phyloP scores from a whole-genome alignment of 2,113 vertebrate species.

The Gnathonemus echidnorhynchus region DNA sequence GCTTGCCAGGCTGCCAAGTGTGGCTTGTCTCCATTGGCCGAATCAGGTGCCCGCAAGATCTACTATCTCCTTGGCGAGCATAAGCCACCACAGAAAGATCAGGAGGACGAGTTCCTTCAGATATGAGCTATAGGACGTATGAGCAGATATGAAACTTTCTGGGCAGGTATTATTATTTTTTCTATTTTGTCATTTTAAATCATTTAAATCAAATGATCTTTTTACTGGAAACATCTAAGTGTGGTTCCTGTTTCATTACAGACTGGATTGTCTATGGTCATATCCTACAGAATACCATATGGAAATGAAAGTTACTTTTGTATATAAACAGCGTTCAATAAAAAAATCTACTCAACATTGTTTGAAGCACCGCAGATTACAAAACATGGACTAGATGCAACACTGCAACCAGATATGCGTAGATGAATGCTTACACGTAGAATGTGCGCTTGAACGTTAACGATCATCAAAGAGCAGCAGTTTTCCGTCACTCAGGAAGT shows the following conservation, averaged over 20 bases:
- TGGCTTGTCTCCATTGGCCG: neutral
- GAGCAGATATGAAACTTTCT: neutral
- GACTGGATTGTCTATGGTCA: neutral
- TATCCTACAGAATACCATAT: neutral
- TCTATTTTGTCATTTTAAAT: neutral
- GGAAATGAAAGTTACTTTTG: neutral
- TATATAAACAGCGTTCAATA: neutral
- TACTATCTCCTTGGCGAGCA: conserved; percentile 29
- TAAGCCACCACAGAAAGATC: conserved; percentile 13
- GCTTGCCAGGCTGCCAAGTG: conserved; percentile 35
- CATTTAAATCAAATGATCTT: neutral
- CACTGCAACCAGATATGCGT: neutral
- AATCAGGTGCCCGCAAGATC: conserved; percentile 24
- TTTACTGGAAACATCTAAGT: neutral
- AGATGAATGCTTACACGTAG: neutral
- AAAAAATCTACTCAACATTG: neutral
- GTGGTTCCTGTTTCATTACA: neutral
- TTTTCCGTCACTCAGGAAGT: conserved; percentile 5
- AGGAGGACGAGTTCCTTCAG: conserved; percentile 1
- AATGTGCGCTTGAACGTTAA: neutral
- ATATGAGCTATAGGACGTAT: neutral
- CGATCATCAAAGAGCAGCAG: neutral
- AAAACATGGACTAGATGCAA: neutral
- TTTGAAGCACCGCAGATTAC: neutral
- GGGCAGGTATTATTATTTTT: neutral